These are phyloP conservation scores for Cryptomyrus ogoouensis DNA, from an alignment of 2,113 vertebrate genomes.

Conservation along the genomic window DNA sequence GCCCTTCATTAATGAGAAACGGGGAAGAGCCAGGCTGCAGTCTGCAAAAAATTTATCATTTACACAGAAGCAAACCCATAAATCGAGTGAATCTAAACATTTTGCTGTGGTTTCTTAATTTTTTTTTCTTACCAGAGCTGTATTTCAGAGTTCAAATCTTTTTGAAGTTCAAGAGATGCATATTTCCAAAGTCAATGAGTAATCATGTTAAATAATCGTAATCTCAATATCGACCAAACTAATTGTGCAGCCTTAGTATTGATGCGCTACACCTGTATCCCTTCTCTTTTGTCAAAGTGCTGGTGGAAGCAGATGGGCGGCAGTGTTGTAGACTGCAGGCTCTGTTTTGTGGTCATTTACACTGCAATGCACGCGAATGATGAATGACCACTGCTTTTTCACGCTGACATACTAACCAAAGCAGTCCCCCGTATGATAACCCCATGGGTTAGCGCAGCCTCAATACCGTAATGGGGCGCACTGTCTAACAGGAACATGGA, in stretches of 20 bases:
- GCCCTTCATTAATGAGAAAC: too few species aligned
- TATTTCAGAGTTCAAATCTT: neutral
- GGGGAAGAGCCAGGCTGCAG: too few species aligned
- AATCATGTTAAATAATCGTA: neutral
- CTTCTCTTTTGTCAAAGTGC: neutral
- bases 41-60: too few species aligned
- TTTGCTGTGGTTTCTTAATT: too few species aligned
- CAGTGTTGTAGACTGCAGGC: neutral
- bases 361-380: neutral
- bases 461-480: neutral
- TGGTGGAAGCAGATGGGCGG: neutral
- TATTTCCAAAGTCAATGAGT: neutral
- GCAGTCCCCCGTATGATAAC: neutral
- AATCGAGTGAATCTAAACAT: too few species aligned
- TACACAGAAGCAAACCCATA: too few species aligned
- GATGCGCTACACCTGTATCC: neutral
- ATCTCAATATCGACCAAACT: neutral
- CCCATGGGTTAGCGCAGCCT: neutral
- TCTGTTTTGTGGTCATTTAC: neutral
- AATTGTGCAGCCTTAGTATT: neutral
- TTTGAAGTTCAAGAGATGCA: neutral
- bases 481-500: neutral
- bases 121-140: too few species aligned
- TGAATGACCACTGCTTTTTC: neutral
- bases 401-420: neutral